A percentile compares a stretch with the other conserved stretches of the same genome.
Conservation (phyloP, 2,797 vertebrate genomes). For the Neosilurus hyrtlii region DNA sequence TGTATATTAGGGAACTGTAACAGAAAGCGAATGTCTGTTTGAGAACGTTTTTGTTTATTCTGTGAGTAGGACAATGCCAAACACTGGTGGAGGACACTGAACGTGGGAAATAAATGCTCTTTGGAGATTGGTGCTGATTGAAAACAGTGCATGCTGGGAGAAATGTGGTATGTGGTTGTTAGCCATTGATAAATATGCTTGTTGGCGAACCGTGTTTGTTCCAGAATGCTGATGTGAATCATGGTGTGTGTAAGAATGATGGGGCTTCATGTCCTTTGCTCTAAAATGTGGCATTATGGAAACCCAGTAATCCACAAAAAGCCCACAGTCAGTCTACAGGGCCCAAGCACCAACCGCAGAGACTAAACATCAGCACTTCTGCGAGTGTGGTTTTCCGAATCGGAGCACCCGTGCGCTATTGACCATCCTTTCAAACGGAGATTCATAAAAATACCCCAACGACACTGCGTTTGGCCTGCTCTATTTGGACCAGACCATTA, state of each 20-base stretch:
- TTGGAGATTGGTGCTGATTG: neutral
- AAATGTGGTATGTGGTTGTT: neutral
- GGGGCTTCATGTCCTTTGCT: conserved; percentile 16
- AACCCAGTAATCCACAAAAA: conserved; percentile 33
- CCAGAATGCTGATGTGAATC: conserved; percentile 16
- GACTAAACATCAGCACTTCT: conserved; percentile 48
- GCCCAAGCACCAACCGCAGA: conserved; percentile 32
- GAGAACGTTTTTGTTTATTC: conserved; percentile 8
- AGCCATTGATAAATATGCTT: neutral
- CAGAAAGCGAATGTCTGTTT: neutral
- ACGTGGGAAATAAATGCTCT: neutral
- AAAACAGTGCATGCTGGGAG: neutral
- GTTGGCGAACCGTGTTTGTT: neutral
- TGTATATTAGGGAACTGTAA: neutral
- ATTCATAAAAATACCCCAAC: conserved; percentile 40
- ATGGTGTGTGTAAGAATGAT: neutral
- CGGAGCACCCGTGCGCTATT: conserved; percentile 1
- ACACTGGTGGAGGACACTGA: neutral
- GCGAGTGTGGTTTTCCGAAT: conserved; percentile 40
- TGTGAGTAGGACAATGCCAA: neutral
- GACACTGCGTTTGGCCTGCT: conserved; percentile 35
- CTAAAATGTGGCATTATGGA: conserved; percentile 3
- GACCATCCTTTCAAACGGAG: conserved; percentile 28
- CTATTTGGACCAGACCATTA: conserved; percentile 41
- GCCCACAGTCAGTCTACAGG: conserved; percentile 29